A percentile compares a stretch with the other conserved stretches of the same genome.
phyloP scores from a whole-genome alignment of 2,113 vertebrate genomes.

The Ceuthmochares aereus region DNA sequence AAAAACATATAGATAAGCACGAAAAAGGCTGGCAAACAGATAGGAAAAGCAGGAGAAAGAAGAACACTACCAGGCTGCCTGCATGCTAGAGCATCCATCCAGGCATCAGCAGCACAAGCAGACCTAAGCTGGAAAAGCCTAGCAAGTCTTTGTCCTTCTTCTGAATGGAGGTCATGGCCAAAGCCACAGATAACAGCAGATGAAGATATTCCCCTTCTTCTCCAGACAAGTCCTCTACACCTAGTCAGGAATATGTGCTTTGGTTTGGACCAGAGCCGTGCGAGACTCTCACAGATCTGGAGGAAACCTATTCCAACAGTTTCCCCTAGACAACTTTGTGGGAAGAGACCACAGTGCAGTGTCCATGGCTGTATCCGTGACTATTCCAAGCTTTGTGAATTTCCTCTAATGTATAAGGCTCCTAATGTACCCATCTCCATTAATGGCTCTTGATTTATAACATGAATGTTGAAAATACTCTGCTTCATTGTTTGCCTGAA shows the following conservation, averaged over 20 bases:
- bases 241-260: background rate
- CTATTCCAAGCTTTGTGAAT: background rate
- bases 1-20: background rate
- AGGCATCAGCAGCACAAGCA: background rate
- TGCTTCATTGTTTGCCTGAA: background rate
- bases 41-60: background rate
- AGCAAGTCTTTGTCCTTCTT: background rate
- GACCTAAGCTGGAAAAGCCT: background rate
- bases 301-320: background rate
- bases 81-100: rapidly evolving
- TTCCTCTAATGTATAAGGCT: background rate
- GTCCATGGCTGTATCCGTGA: background rate
- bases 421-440: too few species aligned
- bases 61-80: background rate
- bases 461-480: background rate
- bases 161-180: background rate
- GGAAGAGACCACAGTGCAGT: background rate
- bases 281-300: background rate
- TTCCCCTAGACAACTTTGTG: background rate
- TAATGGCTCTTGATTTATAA: background rate
- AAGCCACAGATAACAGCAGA: background rate
- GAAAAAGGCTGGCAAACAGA: background rate
- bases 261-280: background rate
- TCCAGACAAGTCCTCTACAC: background rate
- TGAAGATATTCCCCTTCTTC: background rate